Evolutionary conservation across 1,140 invertebrate genomes (phyloP).

Genomic region (Lethrus apterus): DNA sequence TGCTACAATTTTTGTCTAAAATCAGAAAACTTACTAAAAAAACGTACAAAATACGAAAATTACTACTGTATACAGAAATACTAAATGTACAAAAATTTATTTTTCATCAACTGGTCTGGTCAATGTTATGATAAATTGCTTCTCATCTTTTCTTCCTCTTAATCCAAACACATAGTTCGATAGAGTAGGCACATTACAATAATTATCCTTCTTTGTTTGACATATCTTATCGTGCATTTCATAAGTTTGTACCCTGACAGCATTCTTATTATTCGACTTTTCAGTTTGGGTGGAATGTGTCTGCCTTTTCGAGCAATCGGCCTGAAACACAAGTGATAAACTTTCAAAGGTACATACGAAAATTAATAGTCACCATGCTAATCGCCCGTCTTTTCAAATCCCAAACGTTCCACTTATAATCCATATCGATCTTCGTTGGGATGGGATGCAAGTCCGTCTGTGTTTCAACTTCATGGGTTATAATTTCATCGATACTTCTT

Average conservation of each 20-base stretch:
- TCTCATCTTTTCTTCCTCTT: conserved; percentile 43
- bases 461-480: conserved; percentile 28
- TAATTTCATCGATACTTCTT: background rate
- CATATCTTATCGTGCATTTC: conserved; percentile 41
- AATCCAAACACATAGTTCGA: conserved; percentile 50
- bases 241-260: conserved; percentile 48
- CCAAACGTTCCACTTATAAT: conserved; percentile 73
- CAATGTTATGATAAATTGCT: conserved; percentile 37
- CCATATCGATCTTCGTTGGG: conserved; percentile 52
- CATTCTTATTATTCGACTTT: conserved; percentile 46
- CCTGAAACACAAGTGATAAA: conserved; percentile 41
- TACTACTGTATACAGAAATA: background rate
- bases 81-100: background rate
- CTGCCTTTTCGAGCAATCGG: conserved; percentile 47
- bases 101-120: conserved; percentile 34
- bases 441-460: conserved; percentile 67
- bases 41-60: background rate
- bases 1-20: conserved; percentile 7
- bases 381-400: conserved; percentile 48
- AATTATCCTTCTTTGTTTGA: conserved; percentile 50
- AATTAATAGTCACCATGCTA: conserved; percentile 23
- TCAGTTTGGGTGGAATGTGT: conserved; percentile 57
- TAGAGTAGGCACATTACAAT: conserved; percentile 45
- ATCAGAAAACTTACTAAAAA: conserved; percentile 16
- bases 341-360: conserved; percentile 5